Conservation (phyloP, 2,113 vertebrate genomes). For the Spea bombifrons region DNA sequence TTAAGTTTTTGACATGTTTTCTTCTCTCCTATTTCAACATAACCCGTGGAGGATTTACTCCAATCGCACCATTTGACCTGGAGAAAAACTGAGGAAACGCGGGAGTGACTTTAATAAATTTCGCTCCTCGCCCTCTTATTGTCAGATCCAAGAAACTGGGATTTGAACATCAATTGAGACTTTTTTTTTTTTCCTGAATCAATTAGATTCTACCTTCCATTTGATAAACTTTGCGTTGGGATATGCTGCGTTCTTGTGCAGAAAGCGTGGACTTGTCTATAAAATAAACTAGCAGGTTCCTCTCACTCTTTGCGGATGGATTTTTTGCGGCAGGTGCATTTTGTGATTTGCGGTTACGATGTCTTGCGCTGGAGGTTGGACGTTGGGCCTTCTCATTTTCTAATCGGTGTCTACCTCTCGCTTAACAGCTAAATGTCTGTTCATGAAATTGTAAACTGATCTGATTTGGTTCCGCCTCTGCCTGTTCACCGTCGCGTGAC, state of each 20-base stretch:
- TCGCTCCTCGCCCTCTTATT: background rate
- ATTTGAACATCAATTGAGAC: background rate
- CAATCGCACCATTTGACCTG: background rate
- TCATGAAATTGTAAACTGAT: background rate
- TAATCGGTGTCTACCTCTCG: constrained; percentile 29
- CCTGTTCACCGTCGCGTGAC: background rate
- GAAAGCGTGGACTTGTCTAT: constrained; percentile 3
- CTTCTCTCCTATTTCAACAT: background rate
- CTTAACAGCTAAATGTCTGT: constrained; percentile 18
- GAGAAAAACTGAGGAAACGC: background rate
- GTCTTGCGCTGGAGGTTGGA: background rate
- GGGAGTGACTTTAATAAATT: background rate
- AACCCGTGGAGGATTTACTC: background rate
- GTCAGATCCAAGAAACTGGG: background rate
- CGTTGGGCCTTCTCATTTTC: background rate
- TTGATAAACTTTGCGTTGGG: constrained; percentile 29
- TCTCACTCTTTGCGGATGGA: constrained; percentile 1
- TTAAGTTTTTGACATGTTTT: background rate
- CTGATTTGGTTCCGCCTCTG: background rate
- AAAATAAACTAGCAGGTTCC: constrained; percentile 8
- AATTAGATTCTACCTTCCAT: background rate
- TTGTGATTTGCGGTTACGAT: background rate
- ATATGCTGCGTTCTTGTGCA: background rate
- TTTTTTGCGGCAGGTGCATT: background rate
- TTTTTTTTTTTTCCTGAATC: background rate